Percentiles rank a stretch among this genome's conserved stretches.
Evolutionary conservation across 2,888 invertebrate species (phyloP).

Genomic region (Chymomyza fuscimana): DNA sequence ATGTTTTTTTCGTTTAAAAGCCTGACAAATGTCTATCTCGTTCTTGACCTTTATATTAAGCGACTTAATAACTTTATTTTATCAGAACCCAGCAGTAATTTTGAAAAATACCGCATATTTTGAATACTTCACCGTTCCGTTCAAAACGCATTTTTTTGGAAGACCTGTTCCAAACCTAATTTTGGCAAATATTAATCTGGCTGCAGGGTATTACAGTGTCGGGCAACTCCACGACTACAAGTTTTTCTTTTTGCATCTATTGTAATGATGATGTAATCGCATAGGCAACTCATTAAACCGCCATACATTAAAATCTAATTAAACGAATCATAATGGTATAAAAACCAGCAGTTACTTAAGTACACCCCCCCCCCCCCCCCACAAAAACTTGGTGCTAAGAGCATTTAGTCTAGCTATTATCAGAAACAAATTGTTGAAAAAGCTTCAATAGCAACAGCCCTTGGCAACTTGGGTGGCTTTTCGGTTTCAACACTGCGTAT

Average conservation of each 20-base stretch:
- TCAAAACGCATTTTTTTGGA: no score
- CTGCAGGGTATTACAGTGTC: no score
- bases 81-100: no score
- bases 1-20: no score
- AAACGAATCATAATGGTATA: slow-evolving; percentile 19
- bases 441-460: background rate
- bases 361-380: background rate
- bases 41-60: no score
- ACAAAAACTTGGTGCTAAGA: background rate
- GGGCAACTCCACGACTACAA: no score
- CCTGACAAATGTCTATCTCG: no score
- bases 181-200: no score
- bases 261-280: slow-evolving; percentile 57
- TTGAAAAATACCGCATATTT: no score
- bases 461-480: slow-evolving; percentile 7
- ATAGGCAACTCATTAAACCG: slow-evolving; percentile 24
- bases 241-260: slow-evolving; percentile 11
- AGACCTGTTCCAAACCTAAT: no score
- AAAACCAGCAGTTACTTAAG: background rate
- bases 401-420: background rate
- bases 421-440: background rate
- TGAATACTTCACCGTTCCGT: no score
- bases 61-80: no score
- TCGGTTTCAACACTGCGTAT: slow-evolving; percentile 63
- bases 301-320: slow-evolving; percentile 63